These are phyloP conservation scores for Nymphalis io DNA, from an alignment of 1,140 invertebrate species.

Conservation along the genomic window DNA sequence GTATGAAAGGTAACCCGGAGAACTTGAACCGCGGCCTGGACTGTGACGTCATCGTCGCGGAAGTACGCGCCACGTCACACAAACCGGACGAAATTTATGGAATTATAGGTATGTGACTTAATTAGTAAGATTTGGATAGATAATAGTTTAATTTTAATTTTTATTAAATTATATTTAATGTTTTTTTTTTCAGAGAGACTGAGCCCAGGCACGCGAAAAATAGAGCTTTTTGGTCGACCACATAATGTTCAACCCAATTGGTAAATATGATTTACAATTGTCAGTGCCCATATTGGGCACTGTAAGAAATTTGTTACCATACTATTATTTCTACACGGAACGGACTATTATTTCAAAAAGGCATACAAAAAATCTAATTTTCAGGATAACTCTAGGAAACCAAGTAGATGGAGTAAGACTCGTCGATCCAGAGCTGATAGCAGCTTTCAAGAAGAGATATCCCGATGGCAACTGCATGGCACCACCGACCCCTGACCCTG, in stretches of 20 bases:
- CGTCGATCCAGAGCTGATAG: slow-evolving; percentile 95
- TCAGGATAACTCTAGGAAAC: slow-evolving; percentile 93
- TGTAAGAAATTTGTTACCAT: too few species aligned
- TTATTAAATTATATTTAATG: not conserved
- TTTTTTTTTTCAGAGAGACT: slow-evolving; percentile 83
- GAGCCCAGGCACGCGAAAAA: slow-evolving; percentile 96
- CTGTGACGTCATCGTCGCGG: slow-evolving; percentile 98
- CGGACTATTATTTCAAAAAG: too few species aligned
- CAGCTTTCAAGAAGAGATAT: slow-evolving; percentile 94
- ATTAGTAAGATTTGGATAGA: too few species aligned
- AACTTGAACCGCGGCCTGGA: slow-evolving; percentile 96
- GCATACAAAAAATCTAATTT: too few species aligned
- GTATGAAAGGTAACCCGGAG: slow-evolving; percentile 96
- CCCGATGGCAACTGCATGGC: slow-evolving; percentile 95
- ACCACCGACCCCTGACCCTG: slow-evolving; percentile 67
- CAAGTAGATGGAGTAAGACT: slow-evolving; percentile 97
- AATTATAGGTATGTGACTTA: slow-evolving; percentile 86
- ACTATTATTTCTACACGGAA: too few species aligned
- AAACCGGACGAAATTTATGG: slow-evolving; percentile 99
- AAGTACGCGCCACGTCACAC: slow-evolving; percentile 97
- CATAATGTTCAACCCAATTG: slow-evolving; percentile 99
- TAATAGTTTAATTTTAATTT: too few species aligned
- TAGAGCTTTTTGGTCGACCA: slow-evolving; percentile 97
- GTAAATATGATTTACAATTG: slow-evolving; percentile 77
- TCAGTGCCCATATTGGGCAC: too few species aligned